A percentile compares a stretch with the other conserved stretches of the same genome.
phyloP scores from a whole-genome alignment of 2,113 vertebrate species.

The Megaptera novaeangliae region DNA sequence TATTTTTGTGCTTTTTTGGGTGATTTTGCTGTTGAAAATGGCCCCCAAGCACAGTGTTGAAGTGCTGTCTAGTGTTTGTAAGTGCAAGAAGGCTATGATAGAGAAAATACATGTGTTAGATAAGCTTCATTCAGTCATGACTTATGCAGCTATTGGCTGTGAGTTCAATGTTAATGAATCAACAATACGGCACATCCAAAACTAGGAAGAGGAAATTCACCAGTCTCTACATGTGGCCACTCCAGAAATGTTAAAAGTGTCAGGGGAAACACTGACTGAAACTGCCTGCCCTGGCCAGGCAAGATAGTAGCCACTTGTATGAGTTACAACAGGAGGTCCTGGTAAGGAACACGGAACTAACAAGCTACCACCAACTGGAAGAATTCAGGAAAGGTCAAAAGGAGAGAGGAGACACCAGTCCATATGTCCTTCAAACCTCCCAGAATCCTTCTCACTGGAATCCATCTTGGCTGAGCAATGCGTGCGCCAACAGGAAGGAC shows the following conservation, averaged over 20 bases:
- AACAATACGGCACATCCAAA: neutral
- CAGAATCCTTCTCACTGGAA: too few relatives aligned
- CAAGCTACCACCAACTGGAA: too few relatives aligned
- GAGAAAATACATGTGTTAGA: neutral
- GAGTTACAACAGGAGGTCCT: too few relatives aligned
- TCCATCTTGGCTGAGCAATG: too few relatives aligned
- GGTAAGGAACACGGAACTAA: too few relatives aligned
- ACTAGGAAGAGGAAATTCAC: neutral
- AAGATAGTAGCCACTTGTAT: too few relatives aligned
- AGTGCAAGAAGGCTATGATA: neutral
- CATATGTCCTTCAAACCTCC: too few relatives aligned
- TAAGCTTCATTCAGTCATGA: neutral
- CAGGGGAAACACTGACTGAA: too few relatives aligned
- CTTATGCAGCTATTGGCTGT: neutral
- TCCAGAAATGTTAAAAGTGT: neutral
- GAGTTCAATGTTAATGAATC: neutral
- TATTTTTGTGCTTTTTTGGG: neutral
- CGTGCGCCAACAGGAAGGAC: too few relatives aligned
- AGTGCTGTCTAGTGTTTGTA: neutral
- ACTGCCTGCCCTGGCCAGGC: too few relatives aligned
- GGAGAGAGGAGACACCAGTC: too few relatives aligned
- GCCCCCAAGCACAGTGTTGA: neutral
- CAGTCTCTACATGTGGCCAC: neutral
- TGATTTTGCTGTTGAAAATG: neutral
- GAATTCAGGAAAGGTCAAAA: too few relatives aligned